Evolutionary conservation across 1,140 invertebrate genomes (phyloP).

Genomic region (Daktulosphaira vitifoliae): DNA sequence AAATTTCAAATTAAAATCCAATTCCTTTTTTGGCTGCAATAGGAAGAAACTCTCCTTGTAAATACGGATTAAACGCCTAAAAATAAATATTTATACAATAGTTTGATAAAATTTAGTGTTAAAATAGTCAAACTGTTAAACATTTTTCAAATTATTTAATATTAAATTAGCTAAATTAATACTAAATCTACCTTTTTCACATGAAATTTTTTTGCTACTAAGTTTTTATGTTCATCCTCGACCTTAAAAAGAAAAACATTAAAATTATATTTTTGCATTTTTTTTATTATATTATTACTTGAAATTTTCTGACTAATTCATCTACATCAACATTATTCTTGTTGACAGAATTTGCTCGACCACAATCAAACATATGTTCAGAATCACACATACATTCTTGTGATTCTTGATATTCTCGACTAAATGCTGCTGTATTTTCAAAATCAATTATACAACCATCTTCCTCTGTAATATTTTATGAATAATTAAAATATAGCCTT

Average conservation of each 20-base stretch:
- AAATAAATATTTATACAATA: too few relatives aligned
- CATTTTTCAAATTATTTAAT: too few relatives aligned
- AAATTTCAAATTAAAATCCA: conserved; percentile 31
- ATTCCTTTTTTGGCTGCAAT: conserved; percentile 80
- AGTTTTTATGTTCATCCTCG: conserved; percentile 53
- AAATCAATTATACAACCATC: conserved; percentile 88
- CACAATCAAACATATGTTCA: conserved; percentile 97
- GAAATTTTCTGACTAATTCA: conserved; percentile 49
- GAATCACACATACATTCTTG: conserved; percentile 97
- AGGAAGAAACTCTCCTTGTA: conserved; percentile 70
- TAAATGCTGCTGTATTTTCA: conserved; percentile 92
- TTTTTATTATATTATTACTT: conserved; percentile 42
- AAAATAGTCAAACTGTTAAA: too few relatives aligned
- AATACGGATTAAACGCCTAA: conserved; percentile 64
- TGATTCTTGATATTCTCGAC: conserved; percentile 81
- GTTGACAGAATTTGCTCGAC: conserved; percentile 43
- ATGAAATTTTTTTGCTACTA: conserved; percentile 73
- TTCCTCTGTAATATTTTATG: conserved; percentile 53
- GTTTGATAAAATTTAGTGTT: too few relatives aligned
- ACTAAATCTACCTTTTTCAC: conserved; percentile 50
- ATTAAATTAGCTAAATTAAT: too few relatives aligned
- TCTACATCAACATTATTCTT: conserved; percentile 45
- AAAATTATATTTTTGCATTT: not conserved
- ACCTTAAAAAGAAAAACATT: conserved; percentile 43
- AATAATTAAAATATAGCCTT: too few relatives aligned